These are phyloP conservation scores for Lepilemur ruficaudatus DNA, from an alignment of 2,797 vertebrate species.

Conservation along the genomic window DNA sequence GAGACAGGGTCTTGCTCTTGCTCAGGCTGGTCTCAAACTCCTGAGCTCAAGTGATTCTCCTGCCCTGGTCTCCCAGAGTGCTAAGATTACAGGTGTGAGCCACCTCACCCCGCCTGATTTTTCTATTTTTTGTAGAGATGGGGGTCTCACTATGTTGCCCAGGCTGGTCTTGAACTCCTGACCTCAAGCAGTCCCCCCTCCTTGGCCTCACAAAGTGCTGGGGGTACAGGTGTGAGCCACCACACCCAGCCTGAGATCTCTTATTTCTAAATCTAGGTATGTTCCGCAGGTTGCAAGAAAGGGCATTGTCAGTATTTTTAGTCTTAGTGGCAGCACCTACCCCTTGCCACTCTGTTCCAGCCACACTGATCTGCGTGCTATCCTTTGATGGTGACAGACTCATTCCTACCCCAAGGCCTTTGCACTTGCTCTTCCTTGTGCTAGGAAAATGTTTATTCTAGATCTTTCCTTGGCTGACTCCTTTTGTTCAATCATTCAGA, in stretches of 20 bases:
- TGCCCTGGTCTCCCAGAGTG: not conserved
- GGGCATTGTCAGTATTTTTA: not conserved
- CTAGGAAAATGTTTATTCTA: not conserved
- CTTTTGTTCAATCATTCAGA: not conserved
- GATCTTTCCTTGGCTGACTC: not conserved
- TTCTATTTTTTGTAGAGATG: not conserved
- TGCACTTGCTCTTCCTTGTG: not conserved
- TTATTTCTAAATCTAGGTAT: not conserved
- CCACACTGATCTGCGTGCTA: not conserved
- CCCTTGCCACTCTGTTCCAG: not conserved
- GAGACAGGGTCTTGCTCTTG: no score
- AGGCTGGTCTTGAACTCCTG: not conserved
- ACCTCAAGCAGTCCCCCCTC: not conserved
- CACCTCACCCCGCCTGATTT: not conserved
- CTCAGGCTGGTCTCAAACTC: no score
- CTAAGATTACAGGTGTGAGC: not conserved
- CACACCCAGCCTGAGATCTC: not conserved
- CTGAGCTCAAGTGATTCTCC: not conserved
- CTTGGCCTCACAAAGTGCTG: not conserved
- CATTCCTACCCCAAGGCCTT: not conserved
- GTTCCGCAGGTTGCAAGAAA: not conserved
- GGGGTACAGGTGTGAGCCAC: not conserved
- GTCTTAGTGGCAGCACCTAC: not conserved
- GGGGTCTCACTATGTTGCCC: not conserved
- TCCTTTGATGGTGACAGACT: not conserved